Conservation (phyloP, 2,888 invertebrate species). For the Polymixis lichenea region DNA sequence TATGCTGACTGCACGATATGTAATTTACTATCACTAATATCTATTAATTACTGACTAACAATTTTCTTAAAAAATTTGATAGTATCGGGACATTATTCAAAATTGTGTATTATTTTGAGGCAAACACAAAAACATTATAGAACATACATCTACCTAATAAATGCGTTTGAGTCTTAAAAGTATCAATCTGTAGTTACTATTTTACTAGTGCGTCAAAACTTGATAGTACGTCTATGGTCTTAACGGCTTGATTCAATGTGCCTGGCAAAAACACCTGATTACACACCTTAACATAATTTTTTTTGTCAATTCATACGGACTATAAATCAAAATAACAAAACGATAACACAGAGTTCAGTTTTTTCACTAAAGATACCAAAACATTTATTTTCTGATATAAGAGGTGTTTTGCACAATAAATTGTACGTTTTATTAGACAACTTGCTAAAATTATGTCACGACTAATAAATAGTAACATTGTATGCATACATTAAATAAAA, state of each 20-base stretch:
- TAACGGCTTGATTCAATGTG: neutral
- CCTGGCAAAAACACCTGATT: neutral
- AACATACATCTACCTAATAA: constrained; percentile 36
- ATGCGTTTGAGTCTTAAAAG: constrained; percentile 45
- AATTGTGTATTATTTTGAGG: neutral
- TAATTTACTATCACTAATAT: constrained; percentile 12
- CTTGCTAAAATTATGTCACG: neutral
- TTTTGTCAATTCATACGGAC: neutral
- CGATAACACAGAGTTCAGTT: neutral
- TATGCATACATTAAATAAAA: constrained; percentile 10
- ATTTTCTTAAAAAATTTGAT: neutral
- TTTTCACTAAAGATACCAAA: neutral
- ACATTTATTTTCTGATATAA: neutral
- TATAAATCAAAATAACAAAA: neutral
- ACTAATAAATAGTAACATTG: neutral
- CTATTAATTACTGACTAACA: neutral
- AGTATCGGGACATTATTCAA: neutral
- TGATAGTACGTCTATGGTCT: neutral
- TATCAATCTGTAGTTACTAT: neutral
- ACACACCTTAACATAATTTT: neutral
- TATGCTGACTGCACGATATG: constrained; percentile 30
- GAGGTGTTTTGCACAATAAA: neutral
- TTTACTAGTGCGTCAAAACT: neutral
- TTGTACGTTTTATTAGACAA: neutral
- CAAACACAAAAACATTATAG: constrained; percentile 6